Conservation (phyloP, 35 echinoderm and acorn worm genomes). For the Lytechinus variegatus region DNA sequence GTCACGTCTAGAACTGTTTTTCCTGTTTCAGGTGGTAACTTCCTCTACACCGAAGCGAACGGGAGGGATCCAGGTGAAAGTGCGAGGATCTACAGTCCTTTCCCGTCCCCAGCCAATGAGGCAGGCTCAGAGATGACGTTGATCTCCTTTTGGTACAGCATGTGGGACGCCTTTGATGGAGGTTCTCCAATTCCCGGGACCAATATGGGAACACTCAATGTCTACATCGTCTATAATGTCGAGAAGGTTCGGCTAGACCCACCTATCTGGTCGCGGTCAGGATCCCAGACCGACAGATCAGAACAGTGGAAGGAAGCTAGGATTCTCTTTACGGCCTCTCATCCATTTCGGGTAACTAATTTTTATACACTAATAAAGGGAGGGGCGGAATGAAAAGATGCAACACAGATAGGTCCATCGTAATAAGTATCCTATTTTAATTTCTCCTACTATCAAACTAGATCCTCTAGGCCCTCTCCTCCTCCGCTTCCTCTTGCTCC, state of each 20-base stretch:
- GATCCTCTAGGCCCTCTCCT: not conserved
- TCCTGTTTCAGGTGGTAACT: conserved; percentile 27
- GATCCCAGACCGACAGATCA: conserved; percentile 37
- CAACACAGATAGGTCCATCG: no score
- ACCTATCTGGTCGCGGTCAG: conserved; percentile 32
- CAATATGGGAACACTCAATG: conserved; percentile 59
- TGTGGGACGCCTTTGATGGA: conserved; percentile 39
- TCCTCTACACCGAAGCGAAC: conserved; percentile 38
- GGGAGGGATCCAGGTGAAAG: conserved; percentile 2
- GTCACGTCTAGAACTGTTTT: not conserved
- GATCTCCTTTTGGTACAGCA: conserved; percentile 57
- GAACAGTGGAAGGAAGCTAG: conserved; percentile 38
- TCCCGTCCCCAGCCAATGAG: not conserved
- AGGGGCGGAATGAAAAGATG: no score
- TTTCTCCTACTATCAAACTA: not conserved
- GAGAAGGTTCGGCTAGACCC: not conserved
- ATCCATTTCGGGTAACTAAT: conserved; percentile 25
- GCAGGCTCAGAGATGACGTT: not conserved
- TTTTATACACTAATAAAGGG: no score
- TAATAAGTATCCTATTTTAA: no score
- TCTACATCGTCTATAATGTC: conserved; percentile 38
- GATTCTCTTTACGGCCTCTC: conserved; percentile 24
- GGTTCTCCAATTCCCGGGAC: not conserved
- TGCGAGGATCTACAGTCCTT: conserved; percentile 28
- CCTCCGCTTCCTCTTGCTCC: not conserved